These are phyloP conservation scores for Stegana nigrithorax DNA, from an alignment of 2,888 invertebrate genomes.

Conservation along the genomic window DNA sequence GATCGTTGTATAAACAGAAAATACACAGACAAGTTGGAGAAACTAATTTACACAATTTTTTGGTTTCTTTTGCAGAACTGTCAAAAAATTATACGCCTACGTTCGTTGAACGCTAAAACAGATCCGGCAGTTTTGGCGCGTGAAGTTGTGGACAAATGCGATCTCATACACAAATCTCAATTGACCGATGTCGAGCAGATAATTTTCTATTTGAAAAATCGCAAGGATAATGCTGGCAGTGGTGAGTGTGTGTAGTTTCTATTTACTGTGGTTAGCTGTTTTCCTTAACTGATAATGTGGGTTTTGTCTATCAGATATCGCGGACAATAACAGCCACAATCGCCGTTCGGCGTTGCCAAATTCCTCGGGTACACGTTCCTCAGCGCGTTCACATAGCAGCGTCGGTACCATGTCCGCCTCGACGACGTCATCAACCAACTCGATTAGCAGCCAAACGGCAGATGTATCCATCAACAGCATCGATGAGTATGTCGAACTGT, in stretches of 20 bases:
- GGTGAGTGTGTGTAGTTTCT: conserved; percentile 50
- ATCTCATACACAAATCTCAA: conserved; percentile 84
- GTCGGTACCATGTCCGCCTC: conserved; percentile 37
- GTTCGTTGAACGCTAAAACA: conserved; percentile 82
- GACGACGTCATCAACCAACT: conserved; percentile 62
- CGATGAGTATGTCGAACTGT: conserved; percentile 93
- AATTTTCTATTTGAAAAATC: conserved; percentile 86
- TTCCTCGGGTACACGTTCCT: conserved; percentile 45
- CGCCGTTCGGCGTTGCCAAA: conserved; percentile 53
- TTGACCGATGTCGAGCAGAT: conserved; percentile 87
- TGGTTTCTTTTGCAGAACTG: conserved; percentile 78
- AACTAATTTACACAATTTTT: too few relatives aligned
- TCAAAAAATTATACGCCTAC: conserved; percentile 85
- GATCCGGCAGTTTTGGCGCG: conserved; percentile 83
- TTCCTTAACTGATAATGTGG: too few relatives aligned
- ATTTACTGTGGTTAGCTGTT: too few relatives aligned
- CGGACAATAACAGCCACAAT: conserved; percentile 62
- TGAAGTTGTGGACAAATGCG: conserved; percentile 88
- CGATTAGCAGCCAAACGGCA: conserved; percentile 67
- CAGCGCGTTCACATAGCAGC: conserved; percentile 43
- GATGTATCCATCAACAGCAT: conserved; percentile 84
- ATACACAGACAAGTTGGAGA: background rate
- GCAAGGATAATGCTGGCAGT: conserved; percentile 71
- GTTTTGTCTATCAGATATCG: conserved; percentile 48
- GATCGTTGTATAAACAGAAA: background rate